These are phyloP conservation scores for Hydractinia echinata DNA, from an alignment of 30 jellyfish, hydroid and myxozoan genomes.

Conservation along the genomic window DNA sequence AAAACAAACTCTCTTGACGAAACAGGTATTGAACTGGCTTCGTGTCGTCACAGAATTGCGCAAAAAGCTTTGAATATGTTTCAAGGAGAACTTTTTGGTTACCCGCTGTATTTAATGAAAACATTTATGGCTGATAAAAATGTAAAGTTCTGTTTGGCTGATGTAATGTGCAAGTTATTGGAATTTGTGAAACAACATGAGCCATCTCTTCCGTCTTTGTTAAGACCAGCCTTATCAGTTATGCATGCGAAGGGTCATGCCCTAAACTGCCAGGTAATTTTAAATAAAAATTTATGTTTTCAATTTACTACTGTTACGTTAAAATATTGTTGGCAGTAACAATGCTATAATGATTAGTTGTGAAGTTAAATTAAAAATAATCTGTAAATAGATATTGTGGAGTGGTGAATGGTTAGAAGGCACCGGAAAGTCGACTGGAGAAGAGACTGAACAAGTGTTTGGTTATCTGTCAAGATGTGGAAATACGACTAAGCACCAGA, in stretches of 20 bases:
- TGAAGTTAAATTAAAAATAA: too few relatives aligned
- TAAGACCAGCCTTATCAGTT: constrained; percentile 35
- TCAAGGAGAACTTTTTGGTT: constrained; percentile 42
- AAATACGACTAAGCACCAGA: constrained; percentile 33
- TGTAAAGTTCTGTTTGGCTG: constrained; percentile 27
- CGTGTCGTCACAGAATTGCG: constrained; percentile 40
- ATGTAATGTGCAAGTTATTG: constrained; percentile 40
- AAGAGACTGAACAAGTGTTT: constrained; percentile 38
- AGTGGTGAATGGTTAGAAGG: constrained; percentile 51
- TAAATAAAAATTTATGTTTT: background rate
- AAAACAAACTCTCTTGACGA: constrained; percentile 24
- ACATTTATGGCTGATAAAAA: constrained; percentile 19
- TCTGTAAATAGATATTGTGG: constrained; percentile 13
- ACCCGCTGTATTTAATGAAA: constrained; percentile 29
- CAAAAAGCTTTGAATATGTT: constrained; percentile 32
- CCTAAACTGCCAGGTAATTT: constrained; percentile 26
- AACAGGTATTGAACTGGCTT: constrained; percentile 33
- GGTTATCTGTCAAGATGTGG: constrained; percentile 34
- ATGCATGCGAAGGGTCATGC: constrained; percentile 19
- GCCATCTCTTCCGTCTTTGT: background rate
- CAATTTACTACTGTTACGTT: background rate
- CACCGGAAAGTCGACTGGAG: constrained; percentile 37
- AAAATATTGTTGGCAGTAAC: background rate
- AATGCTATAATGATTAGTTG: too few relatives aligned
- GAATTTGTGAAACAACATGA: constrained; percentile 9